Evolutionary conservation across 2,113 vertebrate species (phyloP).

Genomic region (Nematolebias whitei): DNA sequence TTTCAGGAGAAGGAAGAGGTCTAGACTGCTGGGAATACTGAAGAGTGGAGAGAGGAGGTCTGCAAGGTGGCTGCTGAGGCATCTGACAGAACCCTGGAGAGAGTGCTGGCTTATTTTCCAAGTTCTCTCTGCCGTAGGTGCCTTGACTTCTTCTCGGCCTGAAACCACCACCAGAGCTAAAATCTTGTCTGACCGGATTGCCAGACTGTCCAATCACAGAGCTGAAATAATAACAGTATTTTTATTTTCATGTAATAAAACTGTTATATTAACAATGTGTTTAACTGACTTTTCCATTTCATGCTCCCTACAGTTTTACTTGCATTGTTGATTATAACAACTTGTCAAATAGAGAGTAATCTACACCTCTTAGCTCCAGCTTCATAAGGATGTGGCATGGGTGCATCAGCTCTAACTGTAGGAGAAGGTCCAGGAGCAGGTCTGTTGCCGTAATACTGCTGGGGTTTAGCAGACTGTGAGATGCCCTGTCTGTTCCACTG

Average conservation of each 20-base stretch:
- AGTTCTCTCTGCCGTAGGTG: conserved; percentile 18
- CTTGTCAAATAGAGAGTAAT: neutral
- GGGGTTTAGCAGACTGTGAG: conserved; percentile 38
- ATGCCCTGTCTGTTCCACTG: conserved; percentile 58
- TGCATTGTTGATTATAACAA: neutral
- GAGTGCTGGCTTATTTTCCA: conserved; percentile 37
- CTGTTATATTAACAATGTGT: neutral
- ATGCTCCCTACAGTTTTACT: neutral
- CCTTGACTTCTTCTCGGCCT: conserved; percentile 46
- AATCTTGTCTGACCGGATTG: conserved; percentile 46
- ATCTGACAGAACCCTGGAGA: conserved; percentile 33
- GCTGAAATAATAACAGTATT: conserved; percentile 46
- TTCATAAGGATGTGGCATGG: conserved; percentile 70
- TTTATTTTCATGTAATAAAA: neutral
- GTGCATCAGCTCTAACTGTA: conserved; percentile 40
- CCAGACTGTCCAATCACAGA: conserved; percentile 38
- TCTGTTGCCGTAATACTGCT: conserved; percentile 50
- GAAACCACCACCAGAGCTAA: conserved; percentile 11
- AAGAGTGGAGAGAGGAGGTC: conserved; percentile 25
- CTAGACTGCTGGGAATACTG: conserved; percentile 48
- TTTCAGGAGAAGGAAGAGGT: conserved; percentile 18
- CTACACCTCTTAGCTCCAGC: conserved; percentile 61
- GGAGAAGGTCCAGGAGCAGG: conserved; percentile 50
- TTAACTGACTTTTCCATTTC: neutral
- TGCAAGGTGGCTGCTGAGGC: conserved; percentile 52